These are phyloP conservation scores for Acanthiza pusilla DNA, from an alignment of 2,797 vertebrate species.

Conservation along the genomic window DNA sequence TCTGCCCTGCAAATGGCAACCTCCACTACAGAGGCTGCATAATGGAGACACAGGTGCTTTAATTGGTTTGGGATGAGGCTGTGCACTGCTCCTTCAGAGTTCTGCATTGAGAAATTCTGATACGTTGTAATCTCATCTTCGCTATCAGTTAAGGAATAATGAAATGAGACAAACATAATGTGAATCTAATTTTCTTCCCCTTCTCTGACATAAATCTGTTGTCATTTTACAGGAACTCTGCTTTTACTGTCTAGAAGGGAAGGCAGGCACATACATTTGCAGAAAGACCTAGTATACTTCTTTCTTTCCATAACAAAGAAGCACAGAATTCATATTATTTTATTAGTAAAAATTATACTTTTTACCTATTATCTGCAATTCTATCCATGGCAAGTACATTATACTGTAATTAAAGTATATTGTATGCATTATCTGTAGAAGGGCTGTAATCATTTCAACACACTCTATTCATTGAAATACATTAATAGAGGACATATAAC, in stretches of 20 bases:
- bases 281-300: not conserved
- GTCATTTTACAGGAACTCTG: not conserved
- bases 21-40: not conserved
- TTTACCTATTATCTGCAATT: conserved; percentile 3
- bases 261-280: not conserved
- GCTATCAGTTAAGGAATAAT: not conserved
- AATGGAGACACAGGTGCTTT: not conserved
- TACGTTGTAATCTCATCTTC: not conserved
- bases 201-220: not conserved
- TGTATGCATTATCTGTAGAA: conserved; percentile 9
- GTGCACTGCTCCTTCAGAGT: not conserved
- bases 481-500: not conserved
- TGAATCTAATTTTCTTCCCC: not conserved
- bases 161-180: not conserved
- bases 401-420: conserved; percentile 40
- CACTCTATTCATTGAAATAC: conserved; percentile 1
- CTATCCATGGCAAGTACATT: not conserved
- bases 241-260: not conserved
- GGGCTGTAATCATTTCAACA: not conserved
- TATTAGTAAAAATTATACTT: conserved; percentile 14
- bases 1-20: not conserved
- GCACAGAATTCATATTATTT: not conserved
- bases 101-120: not conserved
- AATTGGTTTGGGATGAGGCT: not conserved
- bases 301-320: conserved; percentile 1